Base-by-base conservation (phyloP, 30 jellyfish, hydroid and myxozoan genomes). In the Clytia hemisphaerica region DNA sequence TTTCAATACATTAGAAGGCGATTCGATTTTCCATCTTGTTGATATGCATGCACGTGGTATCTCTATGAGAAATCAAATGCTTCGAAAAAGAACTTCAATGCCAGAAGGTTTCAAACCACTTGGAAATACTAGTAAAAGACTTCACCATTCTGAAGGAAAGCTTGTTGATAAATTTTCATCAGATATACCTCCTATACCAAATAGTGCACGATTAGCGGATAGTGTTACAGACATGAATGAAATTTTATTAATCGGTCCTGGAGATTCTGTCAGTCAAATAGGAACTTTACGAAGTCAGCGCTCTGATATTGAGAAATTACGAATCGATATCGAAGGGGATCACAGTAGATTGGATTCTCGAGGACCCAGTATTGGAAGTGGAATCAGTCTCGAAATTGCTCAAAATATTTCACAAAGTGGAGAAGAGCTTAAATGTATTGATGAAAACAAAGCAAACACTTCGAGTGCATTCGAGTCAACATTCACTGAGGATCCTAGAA, bases 1-100 rank as follows among this genome's bases (percentile, higher is more conserved):
- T 0, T 91, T 91, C 88, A 83, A 82, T 74, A 91, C 99, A 28
- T 22, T 69, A 44, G 99, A 91, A 37, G 99, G 99, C 2, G 99
- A 91, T 78, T 80, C 94, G 9, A 91, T 91, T 10, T 91, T 91
- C 38, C 99, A 91, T 61, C 68, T 45, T 12, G 83, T 91, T 21
- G 94, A 91, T 40, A 77, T 63, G 80, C 73, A 91, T 67, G 99
- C 95, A 6, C 53, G 90, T 38, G 92, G 74, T 55, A 36, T 91
- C 18, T 91, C 99, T 10, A 77, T 70, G 67, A 65, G 69, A 4
- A 46, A 24, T 35, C 93, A 83, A 21, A 27, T 55, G 19, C 25
- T 50, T 21, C 83, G 73, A 0, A 88, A 76, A 54, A 79, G 94
- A 45, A 67, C 73, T 32, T 76, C 93, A 24, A 10, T 67, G 42